Percentiles rank a stretch among this genome's conserved stretches.
Evolutionary conservation across 2,113 vertebrate species (phyloP).

Genomic region (Empidonax alnorum): DNA sequence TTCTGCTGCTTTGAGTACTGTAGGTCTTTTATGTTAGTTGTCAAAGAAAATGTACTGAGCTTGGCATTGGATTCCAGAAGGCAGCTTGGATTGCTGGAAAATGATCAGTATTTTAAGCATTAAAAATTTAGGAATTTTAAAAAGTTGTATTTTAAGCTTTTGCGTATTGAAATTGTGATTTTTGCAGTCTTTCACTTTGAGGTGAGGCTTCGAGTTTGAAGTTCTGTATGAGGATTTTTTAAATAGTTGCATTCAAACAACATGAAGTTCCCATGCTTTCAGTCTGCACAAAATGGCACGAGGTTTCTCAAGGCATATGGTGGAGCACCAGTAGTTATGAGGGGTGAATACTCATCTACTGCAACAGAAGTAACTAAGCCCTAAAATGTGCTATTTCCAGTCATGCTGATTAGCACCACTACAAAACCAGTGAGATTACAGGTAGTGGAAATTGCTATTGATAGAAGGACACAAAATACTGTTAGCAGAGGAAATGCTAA

Average conservation of each 20-base stretch:
- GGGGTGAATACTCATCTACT: not conserved
- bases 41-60: not conserved
- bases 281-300: not conserved
- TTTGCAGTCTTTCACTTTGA: not conserved
- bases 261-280: not conserved
- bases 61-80: slow-evolving; percentile 10
- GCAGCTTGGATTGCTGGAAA: not conserved
- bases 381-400: not conserved
- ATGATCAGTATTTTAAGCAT: not conserved
- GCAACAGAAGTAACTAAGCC: not conserved
- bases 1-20: slow-evolving; percentile 9
- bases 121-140: not conserved
- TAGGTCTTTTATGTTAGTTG: not conserved
- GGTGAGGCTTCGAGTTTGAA: not conserved
- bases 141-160: not conserved
- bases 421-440: not conserved
- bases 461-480: not conserved
- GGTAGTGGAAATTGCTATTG: not conserved
- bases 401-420: not conserved
- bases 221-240: not conserved
- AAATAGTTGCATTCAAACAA: not conserved
- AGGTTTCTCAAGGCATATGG: not conserved
- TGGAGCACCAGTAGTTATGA: not conserved
- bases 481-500: not conserved
- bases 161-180: not conserved